Conservation (phyloP, 2,797 vertebrate genomes). For the Gadopsis marmoratus region DNA sequence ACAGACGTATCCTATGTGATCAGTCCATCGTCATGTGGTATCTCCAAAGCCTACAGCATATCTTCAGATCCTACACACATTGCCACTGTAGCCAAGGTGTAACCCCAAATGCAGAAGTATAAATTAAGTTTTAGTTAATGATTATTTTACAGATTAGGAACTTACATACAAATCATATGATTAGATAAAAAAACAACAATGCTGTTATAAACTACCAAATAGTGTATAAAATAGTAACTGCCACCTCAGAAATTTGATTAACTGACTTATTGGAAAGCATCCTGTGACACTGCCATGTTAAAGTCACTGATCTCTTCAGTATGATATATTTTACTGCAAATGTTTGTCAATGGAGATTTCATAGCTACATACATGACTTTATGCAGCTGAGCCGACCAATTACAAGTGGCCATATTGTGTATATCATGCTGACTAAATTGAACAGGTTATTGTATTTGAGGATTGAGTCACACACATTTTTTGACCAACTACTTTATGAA, state of each 20-base stretch:
- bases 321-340: neutral
- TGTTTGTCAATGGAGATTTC: neutral
- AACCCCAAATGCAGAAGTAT: neutral
- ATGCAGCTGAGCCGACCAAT: neutral
- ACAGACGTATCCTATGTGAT: no score
- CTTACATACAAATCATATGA: no score
- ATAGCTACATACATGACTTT: neutral
- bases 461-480: constrained; percentile 14
- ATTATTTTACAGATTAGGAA: no score
- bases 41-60: neutral
- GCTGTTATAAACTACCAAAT: no score
- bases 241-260: neutral
- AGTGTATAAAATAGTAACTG: neutral
- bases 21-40: neutral
- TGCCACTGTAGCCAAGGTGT: neutral
- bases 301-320: neutral
- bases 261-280: neutral
- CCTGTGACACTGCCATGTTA: neutral
- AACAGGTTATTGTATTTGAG: neutral
- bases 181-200: no score
- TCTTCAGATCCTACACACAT: neutral
- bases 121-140: neutral
- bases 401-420: neutral
- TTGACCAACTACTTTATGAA: neutral
- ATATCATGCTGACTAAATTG: neutral